Evolutionary conservation across 1,140 invertebrate genomes (phyloP), one percentile per base, ranked within the genome.

Genomic region (Zaprionus vittiger): DNA sequence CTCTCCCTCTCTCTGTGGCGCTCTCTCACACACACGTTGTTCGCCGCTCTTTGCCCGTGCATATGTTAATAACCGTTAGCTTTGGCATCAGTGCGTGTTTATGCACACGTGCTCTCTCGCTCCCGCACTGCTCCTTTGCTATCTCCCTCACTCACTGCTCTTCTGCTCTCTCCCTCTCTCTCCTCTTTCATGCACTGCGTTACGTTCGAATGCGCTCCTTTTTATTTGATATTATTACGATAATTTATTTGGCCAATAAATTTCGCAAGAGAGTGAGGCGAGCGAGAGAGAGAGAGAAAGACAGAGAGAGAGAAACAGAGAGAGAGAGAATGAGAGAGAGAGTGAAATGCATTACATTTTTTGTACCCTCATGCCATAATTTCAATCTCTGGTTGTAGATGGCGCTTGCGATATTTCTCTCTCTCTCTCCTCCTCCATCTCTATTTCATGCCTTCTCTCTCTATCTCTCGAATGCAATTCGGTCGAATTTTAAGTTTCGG

Each of bases 171-270:
- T n/a, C 6, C 14, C 4, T 7, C 24, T 38, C 22, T n/a, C 6
- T 15, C 17, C 41, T 28, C 24, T 24, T 49, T 60, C 54, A 20
- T 20, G 44, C 61, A 65, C 20, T 68, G 71, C 47, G 56, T 47
- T 73, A 47, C 34, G 64, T 73, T 75, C 54, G 55, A 75, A 75
- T 76, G 66, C 73, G 66, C 62, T 79, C 14, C 62, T 71, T 85
- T 82, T 91, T 90, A 90, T 90, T 90, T 89, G 84, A 90, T 90
- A 90, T 90, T 89, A 89, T 89, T 90, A 85, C 85, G 82, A 90
- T 90, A 90, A 90, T 90, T 90, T 90, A 90, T 90, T 90, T 90
- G 69, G 70, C 79, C 79, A 90, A 90, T 90, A 90, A 90, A 90
- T 90, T 90, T 80, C 65, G 61, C 65, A 68, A 82, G 24, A 56